Evolutionary conservation across 1,140 invertebrate genomes (phyloP).

Genomic region (Varroa destructor): DNA sequence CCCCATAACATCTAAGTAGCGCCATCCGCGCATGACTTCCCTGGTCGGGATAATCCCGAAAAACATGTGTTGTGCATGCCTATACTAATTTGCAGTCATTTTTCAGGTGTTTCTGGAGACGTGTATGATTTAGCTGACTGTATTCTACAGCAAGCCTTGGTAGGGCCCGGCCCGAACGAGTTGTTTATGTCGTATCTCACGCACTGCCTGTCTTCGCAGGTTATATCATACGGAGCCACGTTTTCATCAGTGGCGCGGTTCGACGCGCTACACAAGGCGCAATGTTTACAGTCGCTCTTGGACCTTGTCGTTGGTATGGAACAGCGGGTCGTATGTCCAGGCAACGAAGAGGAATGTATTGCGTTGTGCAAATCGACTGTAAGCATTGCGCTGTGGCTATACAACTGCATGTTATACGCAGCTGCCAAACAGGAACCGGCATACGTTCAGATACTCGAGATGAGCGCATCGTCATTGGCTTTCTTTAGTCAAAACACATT

Average conservation of each 20-base stretch:
- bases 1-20: too few relatives aligned
- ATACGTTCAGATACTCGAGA: constrained; percentile 39
- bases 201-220: constrained; percentile 71
- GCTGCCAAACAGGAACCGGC: constrained; percentile 37
- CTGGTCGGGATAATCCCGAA: too few relatives aligned
- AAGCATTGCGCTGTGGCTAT: constrained; percentile 40
- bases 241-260: constrained; percentile 63
- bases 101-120: constrained; percentile 67
- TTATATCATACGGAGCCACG: constrained; percentile 74
- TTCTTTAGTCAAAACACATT: constrained; percentile 40
- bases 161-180: constrained; percentile 76
- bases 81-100: too few relatives aligned
- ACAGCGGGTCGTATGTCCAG: constrained; percentile 37
- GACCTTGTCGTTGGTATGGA: constrained; percentile 57
- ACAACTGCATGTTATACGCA: constrained; percentile 38
- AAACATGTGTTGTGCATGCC: too few relatives aligned
- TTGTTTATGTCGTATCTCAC: constrained; percentile 78
- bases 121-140: constrained; percentile 81
- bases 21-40: too few relatives aligned
- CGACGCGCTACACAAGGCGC: constrained; percentile 69
- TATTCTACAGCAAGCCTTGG: constrained; percentile 77
- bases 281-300: constrained; percentile 68
- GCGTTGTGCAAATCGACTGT: constrained; percentile 39
- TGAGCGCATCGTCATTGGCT: constrained; percentile 39
- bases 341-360: constrained; percentile 40